phyloP scores from a whole-genome alignment of 2,113 vertebrate genomes.

The Octodon degus region DNA sequence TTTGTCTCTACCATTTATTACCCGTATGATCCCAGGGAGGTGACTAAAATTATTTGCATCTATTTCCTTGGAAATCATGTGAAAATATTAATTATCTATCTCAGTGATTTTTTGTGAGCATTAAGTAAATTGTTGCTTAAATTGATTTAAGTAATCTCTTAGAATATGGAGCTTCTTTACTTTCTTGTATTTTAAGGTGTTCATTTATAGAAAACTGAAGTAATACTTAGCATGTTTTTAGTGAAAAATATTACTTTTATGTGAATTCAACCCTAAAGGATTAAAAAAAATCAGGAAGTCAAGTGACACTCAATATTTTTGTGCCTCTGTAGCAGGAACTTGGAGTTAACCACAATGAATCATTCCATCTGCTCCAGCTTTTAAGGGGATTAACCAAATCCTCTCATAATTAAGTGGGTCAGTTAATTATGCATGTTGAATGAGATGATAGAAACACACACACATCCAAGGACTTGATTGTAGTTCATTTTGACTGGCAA shows the following conservation, averaged over 20 bases:
- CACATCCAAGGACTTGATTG: not conserved
- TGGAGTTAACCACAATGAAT: slow-evolving; percentile 2
- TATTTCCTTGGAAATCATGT: slow-evolving; percentile 21
- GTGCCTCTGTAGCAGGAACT: not conserved
- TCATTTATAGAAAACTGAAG: slow-evolving; percentile 4
- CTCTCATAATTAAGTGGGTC: slow-evolving; percentile 62
- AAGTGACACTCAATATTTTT: not conserved
- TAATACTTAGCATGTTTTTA: not conserved
- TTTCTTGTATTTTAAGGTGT: slow-evolving; percentile 34
- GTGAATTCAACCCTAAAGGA: not conserved
- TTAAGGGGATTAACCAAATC: slow-evolving; percentile 36
- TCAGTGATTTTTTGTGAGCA: not conserved
- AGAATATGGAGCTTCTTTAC: not conserved
- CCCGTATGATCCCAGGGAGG: not conserved
- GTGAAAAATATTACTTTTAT: slow-evolving; percentile 41
- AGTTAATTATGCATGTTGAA: slow-evolving; percentile 54
- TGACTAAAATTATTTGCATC: not conserved
- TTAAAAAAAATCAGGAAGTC: slow-evolving; percentile 37
- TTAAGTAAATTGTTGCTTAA: not conserved
- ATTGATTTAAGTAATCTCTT: slow-evolving; percentile 31
- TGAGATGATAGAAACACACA: slow-evolving; percentile 26
- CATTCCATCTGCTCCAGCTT: not conserved
- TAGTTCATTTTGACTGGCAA: slow-evolving; percentile 18
- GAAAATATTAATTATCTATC: not conserved
- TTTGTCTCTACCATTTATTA: not conserved